Conservation (phyloP, 2,797 vertebrate species). For the Orientallactaga sibirica region DNA sequence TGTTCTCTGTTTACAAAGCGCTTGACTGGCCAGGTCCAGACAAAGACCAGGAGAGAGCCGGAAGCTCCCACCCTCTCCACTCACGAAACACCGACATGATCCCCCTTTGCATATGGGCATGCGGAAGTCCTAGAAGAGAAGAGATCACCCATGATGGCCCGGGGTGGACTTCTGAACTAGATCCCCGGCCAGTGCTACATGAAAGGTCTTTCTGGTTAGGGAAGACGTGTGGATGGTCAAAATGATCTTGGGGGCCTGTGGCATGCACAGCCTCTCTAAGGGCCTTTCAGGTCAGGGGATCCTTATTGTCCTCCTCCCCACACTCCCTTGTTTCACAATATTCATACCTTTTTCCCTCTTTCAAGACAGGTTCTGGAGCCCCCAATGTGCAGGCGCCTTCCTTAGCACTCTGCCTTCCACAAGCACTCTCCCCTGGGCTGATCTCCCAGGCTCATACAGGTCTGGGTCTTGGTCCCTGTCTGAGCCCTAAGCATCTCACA, state of each 20-base stretch:
- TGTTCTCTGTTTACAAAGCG: slow-evolving; percentile 31
- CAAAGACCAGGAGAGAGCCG: background rate
- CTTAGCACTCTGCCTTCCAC: background rate
- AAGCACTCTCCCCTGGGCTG: background rate
- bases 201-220: background rate
- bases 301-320: background rate
- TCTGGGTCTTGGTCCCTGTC: background rate
- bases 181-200: background rate
- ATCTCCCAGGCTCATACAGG: background rate
- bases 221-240: background rate
- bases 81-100: background rate
- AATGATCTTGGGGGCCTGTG: background rate
- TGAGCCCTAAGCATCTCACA: background rate
- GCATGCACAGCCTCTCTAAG: background rate
- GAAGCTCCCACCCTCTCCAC: background rate
- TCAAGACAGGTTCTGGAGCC: background rate
- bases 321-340: background rate
- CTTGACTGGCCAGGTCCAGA: background rate
- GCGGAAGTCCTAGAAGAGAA: background rate
- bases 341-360: background rate
- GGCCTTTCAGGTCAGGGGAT: background rate
- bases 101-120: background rate
- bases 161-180: background rate
- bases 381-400: background rate
- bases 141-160: background rate